Evolutionary conservation across 2,113 vertebrate genomes (phyloP).

Genomic region (Sebastes fasciatus): DNA sequence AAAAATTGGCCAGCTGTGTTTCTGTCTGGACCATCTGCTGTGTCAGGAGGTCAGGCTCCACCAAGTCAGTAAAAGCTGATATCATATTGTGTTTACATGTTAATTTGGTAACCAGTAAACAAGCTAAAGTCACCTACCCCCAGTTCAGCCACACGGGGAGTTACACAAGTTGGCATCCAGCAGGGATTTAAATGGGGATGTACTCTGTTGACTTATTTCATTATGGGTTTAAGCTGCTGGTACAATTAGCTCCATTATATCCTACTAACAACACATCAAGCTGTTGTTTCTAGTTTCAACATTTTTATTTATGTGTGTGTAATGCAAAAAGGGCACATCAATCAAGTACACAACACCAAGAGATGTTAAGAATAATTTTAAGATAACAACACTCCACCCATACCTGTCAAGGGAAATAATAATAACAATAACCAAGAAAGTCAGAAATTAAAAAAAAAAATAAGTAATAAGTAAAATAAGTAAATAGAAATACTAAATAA

Average conservation of each 20-base stretch:
- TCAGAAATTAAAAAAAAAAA: too few relatives aligned
- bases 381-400: too few relatives aligned
- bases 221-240: conserved; percentile 48
- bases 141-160: background rate
- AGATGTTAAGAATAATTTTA: too few relatives aligned
- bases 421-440: too few relatives aligned
- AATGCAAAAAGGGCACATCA: too few relatives aligned
- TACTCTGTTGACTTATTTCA: conserved; percentile 26
- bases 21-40: conserved; percentile 41
- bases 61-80: conserved; percentile 7
- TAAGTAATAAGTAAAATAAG: too few relatives aligned
- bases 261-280: background rate
- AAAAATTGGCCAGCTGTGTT: conserved; percentile 11
- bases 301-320: too few relatives aligned
- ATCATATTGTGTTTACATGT: background rate
- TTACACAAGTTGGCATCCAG: conserved; percentile 61
- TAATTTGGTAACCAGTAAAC: background rate
- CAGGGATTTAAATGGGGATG: conserved; percentile 57
- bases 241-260: conserved; percentile 23
- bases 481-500: too few relatives aligned
- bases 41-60: conserved; percentile 8
- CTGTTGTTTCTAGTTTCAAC: background rate
- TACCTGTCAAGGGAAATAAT: too few relatives aligned
- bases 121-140: background rate
- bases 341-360: too few relatives aligned